These are phyloP conservation scores for Rhodinocichla rosea DNA, from an alignment of 2,113 vertebrate genomes.

Conservation along the genomic window DNA sequence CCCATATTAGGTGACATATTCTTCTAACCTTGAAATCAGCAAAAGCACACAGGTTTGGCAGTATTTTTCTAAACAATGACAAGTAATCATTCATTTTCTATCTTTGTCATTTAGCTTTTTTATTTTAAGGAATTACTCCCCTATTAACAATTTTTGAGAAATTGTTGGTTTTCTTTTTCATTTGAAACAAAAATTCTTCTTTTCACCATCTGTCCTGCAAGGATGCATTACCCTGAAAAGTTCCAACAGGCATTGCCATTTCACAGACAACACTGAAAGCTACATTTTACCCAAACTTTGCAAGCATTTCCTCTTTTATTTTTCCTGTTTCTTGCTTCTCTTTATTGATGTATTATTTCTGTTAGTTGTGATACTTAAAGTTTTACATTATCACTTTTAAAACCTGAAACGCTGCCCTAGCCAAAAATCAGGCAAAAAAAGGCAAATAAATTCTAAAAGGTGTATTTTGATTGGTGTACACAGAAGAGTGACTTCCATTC, in stretches of 20 bases:
- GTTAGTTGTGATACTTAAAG: neutral
- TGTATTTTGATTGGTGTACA: neutral
- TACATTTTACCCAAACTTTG: neutral
- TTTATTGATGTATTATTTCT: neutral
- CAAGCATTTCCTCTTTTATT: neutral
- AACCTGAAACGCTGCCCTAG: neutral
- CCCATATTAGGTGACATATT: slow-evolving; percentile 52
- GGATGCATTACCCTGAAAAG: neutral
- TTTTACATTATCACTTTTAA: neutral
- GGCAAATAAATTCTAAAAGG: neutral
- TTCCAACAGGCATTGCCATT: neutral
- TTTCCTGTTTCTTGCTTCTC: neutral
- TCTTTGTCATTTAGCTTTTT: slow-evolving; percentile 20
- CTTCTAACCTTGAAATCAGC: slow-evolving; percentile 70
- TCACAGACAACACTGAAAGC: neutral
- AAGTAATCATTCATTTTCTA: slow-evolving; percentile 53
- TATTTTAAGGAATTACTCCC: slow-evolving; percentile 41
- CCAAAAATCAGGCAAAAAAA: neutral
- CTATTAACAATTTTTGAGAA: slow-evolving; percentile 6
- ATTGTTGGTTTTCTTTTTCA: neutral
- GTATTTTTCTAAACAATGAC: slow-evolving; percentile 58
- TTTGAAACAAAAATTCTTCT: neutral
- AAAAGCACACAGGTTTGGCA: slow-evolving; percentile 49
- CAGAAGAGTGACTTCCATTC: neutral
- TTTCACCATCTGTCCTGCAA: neutral